Base-by-base conservation (phyloP, 2,888 invertebrate genomes). In the Eupeodes luniger region DNA sequence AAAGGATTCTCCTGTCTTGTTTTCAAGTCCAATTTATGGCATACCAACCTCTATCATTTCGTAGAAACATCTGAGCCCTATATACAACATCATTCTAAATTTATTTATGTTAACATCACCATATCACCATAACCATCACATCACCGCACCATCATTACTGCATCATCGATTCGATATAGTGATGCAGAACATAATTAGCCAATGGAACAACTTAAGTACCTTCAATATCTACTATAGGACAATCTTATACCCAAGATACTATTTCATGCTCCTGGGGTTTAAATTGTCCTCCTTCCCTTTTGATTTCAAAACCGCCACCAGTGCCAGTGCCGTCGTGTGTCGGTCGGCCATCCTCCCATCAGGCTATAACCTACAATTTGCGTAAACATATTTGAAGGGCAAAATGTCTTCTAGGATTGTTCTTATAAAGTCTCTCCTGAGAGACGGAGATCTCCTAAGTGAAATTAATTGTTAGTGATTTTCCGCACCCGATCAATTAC, bases 401-500 rank as follows among this genome's bases (percentile, higher is more conserved):
- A 51, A 19, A 66, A 40, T 47, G 1, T 70, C 55, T 55, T 70
- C 55, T 57, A 72, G 27, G 19, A 44, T 9, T 5, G 16, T 2
- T 12, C 57, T 27, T 27, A 69, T 64, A 59, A 75, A 62, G 62
- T 78, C 82, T 59, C 64, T 59, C 36, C 27, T 27, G 27, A 27
- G 27, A 27, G 51, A 75, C 27, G 27, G 62, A 72, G 40, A 40
- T 40, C 40, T 83, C 87, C 74, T 85, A 88, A 88, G 88, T 88
- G 88, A 88, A 88, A 88, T 85, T 88, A 88, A 88, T 88, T 88
- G 81, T 85, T 76, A 81, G 85, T 81, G 88, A 88, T 85, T 88
- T 85, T 85, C 85, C 78, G 88, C 88, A 88, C 88, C 88, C 85
- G 88, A 88, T 88, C 88, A 85, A 88, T 88, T 88, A 88, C 85